Evolutionary conservation across 1,140 invertebrate species (phyloP).

Genomic region (Camponotus pennsylvanicus): DNA sequence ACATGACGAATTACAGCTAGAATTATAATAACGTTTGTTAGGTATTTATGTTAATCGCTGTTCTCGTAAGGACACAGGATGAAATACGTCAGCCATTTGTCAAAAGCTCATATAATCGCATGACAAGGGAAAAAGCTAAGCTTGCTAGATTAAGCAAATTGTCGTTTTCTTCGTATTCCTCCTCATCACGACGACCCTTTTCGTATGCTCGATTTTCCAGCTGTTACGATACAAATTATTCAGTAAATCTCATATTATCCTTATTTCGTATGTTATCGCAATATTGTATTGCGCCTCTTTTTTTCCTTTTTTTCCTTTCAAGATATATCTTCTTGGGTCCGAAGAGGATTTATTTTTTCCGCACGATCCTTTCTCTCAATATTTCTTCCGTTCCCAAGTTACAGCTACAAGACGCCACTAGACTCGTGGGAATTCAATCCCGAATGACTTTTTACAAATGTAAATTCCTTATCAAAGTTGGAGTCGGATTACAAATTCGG

Average conservation of each 20-base stretch:
- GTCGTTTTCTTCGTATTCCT: constrained; percentile 26
- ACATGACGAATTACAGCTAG: not conserved
- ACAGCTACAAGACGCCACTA: constrained; percentile 32
- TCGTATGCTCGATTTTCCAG: constrained; percentile 18
- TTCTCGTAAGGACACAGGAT: constrained; percentile 19
- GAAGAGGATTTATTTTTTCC: constrained; percentile 3
- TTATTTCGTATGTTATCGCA: not conserved
- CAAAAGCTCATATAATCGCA: constrained; percentile 50
- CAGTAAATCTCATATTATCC: constrained; percentile 14
- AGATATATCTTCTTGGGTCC: constrained; percentile 10
- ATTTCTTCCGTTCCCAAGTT: constrained; percentile 49
- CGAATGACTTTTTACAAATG: constrained; percentile 81
- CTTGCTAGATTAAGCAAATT: constrained; percentile 69
- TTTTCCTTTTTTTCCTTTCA: not conserved
- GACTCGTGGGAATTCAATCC: constrained; percentile 74
- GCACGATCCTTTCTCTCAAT: not conserved
- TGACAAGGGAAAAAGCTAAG: constrained; percentile 16
- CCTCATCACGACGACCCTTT: not conserved
- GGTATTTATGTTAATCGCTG: constrained; percentile 3
- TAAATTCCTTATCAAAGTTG: constrained; percentile 82
- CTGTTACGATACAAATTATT: constrained; percentile 16
- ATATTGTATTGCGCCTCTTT: not conserved
- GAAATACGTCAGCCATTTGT: constrained; percentile 66
- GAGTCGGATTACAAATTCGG: constrained; percentile 81
- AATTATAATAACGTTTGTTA: constrained; percentile 17